Conservation (phyloP, 2,113 vertebrate genomes). For the Myotis brandtii region DNA sequence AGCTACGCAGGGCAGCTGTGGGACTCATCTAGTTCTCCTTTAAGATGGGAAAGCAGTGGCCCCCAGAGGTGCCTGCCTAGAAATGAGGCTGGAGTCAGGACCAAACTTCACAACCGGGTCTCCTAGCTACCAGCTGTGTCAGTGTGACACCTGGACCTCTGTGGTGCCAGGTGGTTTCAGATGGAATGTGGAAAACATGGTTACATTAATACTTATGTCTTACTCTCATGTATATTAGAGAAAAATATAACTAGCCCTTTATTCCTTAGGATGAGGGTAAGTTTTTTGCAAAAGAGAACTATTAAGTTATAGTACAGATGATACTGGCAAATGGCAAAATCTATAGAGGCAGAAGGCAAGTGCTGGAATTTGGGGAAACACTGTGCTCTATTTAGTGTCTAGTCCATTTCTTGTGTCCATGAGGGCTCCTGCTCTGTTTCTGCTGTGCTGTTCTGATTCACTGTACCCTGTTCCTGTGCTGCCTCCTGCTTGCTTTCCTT, state of each 20-base stretch:
- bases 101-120: background rate
- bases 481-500: background rate
- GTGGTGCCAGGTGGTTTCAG: background rate
- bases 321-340: background rate
- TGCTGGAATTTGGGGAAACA: background rate
- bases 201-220: background rate
- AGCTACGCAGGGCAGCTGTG: background rate
- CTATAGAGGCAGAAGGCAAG: background rate
- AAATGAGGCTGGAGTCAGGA: background rate
- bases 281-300: background rate
- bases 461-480: background rate
- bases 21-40: background rate
- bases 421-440: background rate
- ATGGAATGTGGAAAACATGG: background rate
- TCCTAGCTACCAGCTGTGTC: background rate
- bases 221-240: background rate
- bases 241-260: slow-evolving; percentile 2
- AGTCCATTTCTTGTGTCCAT: background rate
- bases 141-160: background rate
- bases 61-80: background rate
- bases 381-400: background rate
- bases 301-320: background rate
- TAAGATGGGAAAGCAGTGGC: background rate
- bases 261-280: background rate
- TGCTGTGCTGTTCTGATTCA: background rate